Evolutionary conservation across 2,888 invertebrate genomes (phyloP).

Genomic region (Geotrupes spiniger): DNA sequence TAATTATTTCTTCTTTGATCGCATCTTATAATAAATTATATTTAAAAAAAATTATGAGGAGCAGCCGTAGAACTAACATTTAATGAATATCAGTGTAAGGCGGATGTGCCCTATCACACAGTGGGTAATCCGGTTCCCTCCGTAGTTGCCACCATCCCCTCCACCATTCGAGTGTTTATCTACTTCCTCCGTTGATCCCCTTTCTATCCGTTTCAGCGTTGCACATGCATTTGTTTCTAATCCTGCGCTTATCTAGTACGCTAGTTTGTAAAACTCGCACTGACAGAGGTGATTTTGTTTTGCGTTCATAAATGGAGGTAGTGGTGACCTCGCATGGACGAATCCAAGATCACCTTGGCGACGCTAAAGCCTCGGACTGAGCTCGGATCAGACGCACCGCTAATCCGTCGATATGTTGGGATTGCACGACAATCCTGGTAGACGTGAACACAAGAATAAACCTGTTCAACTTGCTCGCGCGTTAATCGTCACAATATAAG

Average conservation of each 20-base stretch:
- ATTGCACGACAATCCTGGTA: constrained; percentile 54
- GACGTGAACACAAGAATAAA: constrained; percentile 38
- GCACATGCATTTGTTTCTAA: constrained; percentile 39
- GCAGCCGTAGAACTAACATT: constrained; percentile 23
- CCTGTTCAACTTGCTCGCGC: constrained; percentile 41
- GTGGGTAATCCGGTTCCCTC: constrained; percentile 40
- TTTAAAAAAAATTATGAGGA: constrained; percentile 15
- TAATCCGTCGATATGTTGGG: constrained; percentile 66
- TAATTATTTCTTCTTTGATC: constrained; percentile 37
- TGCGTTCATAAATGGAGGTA: too few relatives aligned
- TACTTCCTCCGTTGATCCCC: constrained; percentile 44
- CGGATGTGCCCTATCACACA: constrained; percentile 42
- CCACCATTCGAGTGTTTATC: constrained; percentile 40
- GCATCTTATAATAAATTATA: constrained; percentile 11
- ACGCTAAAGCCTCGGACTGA: constrained; percentile 40
- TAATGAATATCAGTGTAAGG: constrained; percentile 38
- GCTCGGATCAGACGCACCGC: constrained; percentile 52
- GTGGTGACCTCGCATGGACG: neutral
- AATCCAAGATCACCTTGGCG: constrained; percentile 39
- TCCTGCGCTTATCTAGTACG: constrained; percentile 44
- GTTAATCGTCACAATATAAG: constrained; percentile 49
- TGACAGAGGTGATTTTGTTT: too few relatives aligned
- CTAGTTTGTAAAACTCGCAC: too few relatives aligned
- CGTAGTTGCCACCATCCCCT: constrained; percentile 29
- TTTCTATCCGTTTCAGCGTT: constrained; percentile 40